Base-by-base conservation (phyloP, 2,888 invertebrate species). In the Ctena decussata region DNA sequence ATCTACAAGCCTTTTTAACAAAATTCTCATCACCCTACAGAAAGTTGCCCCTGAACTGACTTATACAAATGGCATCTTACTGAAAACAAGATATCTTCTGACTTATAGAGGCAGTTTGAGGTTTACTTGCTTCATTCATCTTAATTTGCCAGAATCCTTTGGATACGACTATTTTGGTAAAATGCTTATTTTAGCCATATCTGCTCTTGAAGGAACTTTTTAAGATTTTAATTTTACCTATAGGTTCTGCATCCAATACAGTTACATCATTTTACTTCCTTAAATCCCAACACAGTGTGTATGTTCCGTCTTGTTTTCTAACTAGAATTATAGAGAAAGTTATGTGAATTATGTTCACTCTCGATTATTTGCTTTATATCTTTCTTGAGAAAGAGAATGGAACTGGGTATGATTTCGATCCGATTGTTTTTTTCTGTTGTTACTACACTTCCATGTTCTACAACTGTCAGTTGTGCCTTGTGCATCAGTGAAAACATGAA, bases 231-330 rank as follows among this genome's bases (percentile, higher is more conserved):
- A n/a, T n/a, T n/a, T 86, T 79, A 6, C 75, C 77, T 75, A 91
- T 82, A 0, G 89, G 90, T 78, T 89, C 89, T 0, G 84, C 72
- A 60, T 90, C 89, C 76, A 90, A 90, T 8, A 82, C 74, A 0
- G 85, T 89, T 0, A 88, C 74, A 11, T 73, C 44, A 74, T 91
- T 92, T 2, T 90, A 35, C 32, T 81, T 81, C 6, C 89, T 65
- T 65, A 70, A 90, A 65, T 91, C 86, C 5, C 85, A 46, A 65
- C 86, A 86, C 12, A 87, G 73, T 24, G 90, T 39, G 21, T 74
- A 76, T 15, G 53, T 60, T 0, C 89, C 89, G 84, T 90, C 88
- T 18, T 57, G 49, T 53, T 90, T 91, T 57, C 79, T 78, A 15
- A 82, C 88, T 15, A 90, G 46, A 0, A 89, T 79, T 27, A 86